Evolutionary conservation across 2,888 invertebrate species (phyloP), one percentile per base, ranked within the genome.

Genomic region (Oscheius sp.): DNA sequence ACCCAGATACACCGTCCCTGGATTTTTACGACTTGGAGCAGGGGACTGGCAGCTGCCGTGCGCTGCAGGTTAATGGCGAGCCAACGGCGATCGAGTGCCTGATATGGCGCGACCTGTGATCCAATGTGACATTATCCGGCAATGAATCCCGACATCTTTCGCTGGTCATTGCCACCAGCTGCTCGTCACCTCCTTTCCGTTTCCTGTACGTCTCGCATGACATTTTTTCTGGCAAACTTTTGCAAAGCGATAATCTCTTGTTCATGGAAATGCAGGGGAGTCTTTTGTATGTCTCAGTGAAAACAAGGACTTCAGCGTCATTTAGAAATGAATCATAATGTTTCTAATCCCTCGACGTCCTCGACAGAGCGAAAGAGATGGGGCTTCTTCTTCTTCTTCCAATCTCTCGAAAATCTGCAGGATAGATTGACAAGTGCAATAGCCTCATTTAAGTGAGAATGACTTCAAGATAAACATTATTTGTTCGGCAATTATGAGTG

Each of bases 71-170:
- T 64, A 64, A 64, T 64, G 64, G 48, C 64, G 64, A 64, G 64
- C 45, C 37, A 64, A 64, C 45, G 64, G 48, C 64, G 64, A 64
- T 64, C 29, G 64, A 48, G 64, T 17, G 31, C 48, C 48, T 50
- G 64, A 64, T 64, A 64, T 20, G 61, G 64, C 64, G 64, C 64
- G 64, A 64, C 64, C 64, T 64, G 64, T 64, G 64, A 64, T 64
- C 48, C 64, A 64, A 64, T 64, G 64, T 64, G 64, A 64, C 64
- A 64, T 64, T 48, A 64, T 50, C 61, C 61, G 45, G 61, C 61
- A 42, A 45, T 61, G 61, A 61, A 61, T 61, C 61, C 61, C 61
- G 61, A 61, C 61, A 61, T 61, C 45, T 42, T 45, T 45, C 42
- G 45, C 42, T 61, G 61, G 61, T 61, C 61, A 61, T 61, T 61